phyloP scores from a whole-genome alignment of 64 coral and sea anemone genomes.

The Catalaphyllia jardinei region DNA sequence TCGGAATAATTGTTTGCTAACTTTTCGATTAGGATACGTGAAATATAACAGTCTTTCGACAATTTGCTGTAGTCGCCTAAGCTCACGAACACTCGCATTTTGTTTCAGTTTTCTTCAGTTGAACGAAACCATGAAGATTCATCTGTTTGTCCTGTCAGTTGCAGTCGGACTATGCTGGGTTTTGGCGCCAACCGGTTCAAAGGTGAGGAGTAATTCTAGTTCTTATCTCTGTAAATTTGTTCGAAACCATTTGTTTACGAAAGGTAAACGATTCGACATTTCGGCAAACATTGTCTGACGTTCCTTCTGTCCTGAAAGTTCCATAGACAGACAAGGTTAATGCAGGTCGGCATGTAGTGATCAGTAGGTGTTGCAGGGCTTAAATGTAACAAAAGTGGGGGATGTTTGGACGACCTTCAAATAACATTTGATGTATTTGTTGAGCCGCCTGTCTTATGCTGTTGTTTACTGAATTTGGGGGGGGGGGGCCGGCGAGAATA shows the following conservation, averaged over 20 bases:
- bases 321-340: not conserved
- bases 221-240: slow-evolving; percentile 10
- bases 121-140: not conserved
- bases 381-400: not conserved
- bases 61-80: not conserved
- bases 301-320: not conserved
- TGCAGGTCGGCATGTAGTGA: not conserved
- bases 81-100: not conserved
- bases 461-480: not conserved
- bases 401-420: not conserved
- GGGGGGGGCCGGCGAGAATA: not conserved
- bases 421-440: not conserved
- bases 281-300: not conserved
- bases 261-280: too few species aligned
- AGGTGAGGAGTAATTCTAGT: not conserved
- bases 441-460: not conserved
- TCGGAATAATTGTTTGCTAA: not conserved
- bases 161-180: not conserved
- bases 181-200: slow-evolving; percentile 36
- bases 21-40: not conserved
- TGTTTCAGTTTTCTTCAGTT: not conserved
- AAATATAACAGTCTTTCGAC: not conserved
- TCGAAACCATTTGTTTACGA: too few species aligned
- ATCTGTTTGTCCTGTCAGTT: not conserved
- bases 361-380: not conserved